phyloP scores from a whole-genome alignment of 2,113 vertebrate species.

The Candoia aspera region DNA sequence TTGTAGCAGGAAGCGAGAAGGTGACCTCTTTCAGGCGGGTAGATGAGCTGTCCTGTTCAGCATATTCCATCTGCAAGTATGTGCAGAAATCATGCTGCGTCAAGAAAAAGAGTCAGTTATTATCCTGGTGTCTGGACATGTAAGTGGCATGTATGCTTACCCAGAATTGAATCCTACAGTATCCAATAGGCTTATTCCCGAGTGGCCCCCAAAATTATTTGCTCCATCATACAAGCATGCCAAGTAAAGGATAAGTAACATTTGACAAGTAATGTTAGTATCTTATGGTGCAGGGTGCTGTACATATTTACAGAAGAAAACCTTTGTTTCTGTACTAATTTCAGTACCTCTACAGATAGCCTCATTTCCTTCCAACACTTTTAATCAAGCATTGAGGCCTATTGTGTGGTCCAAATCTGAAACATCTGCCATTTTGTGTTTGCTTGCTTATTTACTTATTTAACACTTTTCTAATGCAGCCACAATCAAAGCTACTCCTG shows the following conservation, averaged over 20 bases:
- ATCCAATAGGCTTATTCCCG: background rate
- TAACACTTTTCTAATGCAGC: background rate
- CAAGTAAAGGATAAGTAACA: background rate
- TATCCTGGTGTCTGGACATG: background rate
- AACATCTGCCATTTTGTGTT: background rate
- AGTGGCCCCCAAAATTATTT: background rate
- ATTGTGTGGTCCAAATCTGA: background rate
- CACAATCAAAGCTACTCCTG: background rate
- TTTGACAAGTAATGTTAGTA: background rate
- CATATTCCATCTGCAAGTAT: constrained; percentile 75
- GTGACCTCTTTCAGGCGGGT: constrained; percentile 64
- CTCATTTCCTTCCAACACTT: background rate
- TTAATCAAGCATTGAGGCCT: background rate
- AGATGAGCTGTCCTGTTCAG: constrained; percentile 66
- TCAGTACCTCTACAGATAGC: background rate
- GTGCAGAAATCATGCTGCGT: constrained; percentile 78
- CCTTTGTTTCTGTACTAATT: background rate
- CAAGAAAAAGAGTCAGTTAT: constrained; percentile 12
- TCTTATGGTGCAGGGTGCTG: too few relatives aligned
- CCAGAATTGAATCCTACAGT: background rate
- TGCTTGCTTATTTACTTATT: background rate
- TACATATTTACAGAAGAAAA: background rate
- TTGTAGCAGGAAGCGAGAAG: constrained; percentile 74
- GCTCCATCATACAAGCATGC: background rate
- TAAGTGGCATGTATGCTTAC: background rate